Conservation (phyloP, 1,140 invertebrate species). For the Drosophila albomicans region DNA sequence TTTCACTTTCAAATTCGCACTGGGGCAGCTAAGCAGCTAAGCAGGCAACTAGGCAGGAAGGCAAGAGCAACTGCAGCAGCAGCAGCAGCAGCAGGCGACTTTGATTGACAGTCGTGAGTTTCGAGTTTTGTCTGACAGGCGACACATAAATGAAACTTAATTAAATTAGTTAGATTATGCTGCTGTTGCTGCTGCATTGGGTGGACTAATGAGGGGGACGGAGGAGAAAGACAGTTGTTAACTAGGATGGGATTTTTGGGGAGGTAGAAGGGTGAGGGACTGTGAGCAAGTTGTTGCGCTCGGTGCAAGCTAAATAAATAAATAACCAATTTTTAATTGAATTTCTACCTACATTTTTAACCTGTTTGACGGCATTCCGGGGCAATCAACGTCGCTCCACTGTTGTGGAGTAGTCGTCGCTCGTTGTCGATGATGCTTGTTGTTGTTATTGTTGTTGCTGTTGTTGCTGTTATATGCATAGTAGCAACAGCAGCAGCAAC, state of each 20-base stretch:
- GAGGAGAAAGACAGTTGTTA: background rate
- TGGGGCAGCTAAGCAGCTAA: slow-evolving; percentile 25
- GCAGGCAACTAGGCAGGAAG: slow-evolving; percentile 7
- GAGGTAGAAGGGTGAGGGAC: slow-evolving; percentile 5
- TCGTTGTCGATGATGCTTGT: slow-evolving; percentile 67
- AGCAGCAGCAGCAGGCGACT: slow-evolving; percentile 1
- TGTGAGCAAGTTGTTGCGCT: slow-evolving; percentile 52
- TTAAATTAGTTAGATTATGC: slow-evolving; percentile 71
- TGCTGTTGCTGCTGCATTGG: background rate
- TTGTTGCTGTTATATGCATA: slow-evolving; percentile 73
- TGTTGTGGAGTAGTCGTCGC: slow-evolving; percentile 69
- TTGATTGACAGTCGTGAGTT: slow-evolving; percentile 70
- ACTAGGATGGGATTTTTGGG: slow-evolving; percentile 5
- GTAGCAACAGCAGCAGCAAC: slow-evolving; percentile 38
- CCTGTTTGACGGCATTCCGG: slow-evolving; percentile 84
- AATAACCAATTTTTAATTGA: slow-evolving; percentile 85
- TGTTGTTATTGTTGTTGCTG: slow-evolving; percentile 53
- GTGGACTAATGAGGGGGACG: background rate
- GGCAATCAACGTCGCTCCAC: slow-evolving; percentile 80
- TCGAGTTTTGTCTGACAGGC: slow-evolving; percentile 56
- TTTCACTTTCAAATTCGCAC: slow-evolving; percentile 75
- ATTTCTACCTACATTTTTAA: slow-evolving; percentile 85
- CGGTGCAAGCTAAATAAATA: slow-evolving; percentile 83
- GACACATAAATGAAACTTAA: slow-evolving; percentile 65
- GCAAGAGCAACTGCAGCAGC: slow-evolving; percentile 31